These are phyloP conservation scores for Gymnoscelis rufifasciata DNA, from an alignment of 2,888 invertebrate species.

Conservation along the genomic window DNA sequence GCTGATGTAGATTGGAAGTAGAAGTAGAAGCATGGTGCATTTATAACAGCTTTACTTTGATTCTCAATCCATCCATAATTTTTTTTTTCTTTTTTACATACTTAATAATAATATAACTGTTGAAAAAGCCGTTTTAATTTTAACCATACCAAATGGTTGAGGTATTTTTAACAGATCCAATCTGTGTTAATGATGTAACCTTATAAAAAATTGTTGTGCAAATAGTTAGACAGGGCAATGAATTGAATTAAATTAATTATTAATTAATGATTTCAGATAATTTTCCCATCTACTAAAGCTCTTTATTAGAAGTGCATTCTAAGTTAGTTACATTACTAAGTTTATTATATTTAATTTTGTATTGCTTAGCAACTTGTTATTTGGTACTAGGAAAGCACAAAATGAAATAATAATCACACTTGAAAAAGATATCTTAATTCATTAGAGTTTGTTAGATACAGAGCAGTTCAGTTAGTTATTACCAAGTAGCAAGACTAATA, in stretches of 20 bases:
- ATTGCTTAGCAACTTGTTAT: constrained; percentile 10
- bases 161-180: too few relatives aligned
- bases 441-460: constrained; percentile 18
- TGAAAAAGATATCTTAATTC: constrained; percentile 24
- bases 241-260: too few relatives aligned
- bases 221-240: too few relatives aligned
- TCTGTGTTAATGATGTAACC: too few relatives aligned
- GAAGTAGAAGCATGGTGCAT: background rate
- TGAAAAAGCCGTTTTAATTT: too few relatives aligned
- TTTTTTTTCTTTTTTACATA: too few relatives aligned
- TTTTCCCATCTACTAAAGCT: too few relatives aligned
- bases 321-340: constrained; percentile 10
- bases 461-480: constrained; percentile 13
- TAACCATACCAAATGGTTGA: too few relatives aligned
- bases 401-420: constrained; percentile 22
- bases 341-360: constrained; percentile 12
- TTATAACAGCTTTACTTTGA: background rate
- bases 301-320: constrained; percentile 9
- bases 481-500: constrained; percentile 27
- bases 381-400: constrained; percentile 28
- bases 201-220: too few relatives aligned
- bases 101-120: too few relatives aligned
- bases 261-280: too few relatives aligned
- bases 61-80: too few relatives aligned
- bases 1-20: background rate